phyloP scores from a whole-genome alignment of 2,113 vertebrate species.

The Cyphomyrus discorhynchus region DNA sequence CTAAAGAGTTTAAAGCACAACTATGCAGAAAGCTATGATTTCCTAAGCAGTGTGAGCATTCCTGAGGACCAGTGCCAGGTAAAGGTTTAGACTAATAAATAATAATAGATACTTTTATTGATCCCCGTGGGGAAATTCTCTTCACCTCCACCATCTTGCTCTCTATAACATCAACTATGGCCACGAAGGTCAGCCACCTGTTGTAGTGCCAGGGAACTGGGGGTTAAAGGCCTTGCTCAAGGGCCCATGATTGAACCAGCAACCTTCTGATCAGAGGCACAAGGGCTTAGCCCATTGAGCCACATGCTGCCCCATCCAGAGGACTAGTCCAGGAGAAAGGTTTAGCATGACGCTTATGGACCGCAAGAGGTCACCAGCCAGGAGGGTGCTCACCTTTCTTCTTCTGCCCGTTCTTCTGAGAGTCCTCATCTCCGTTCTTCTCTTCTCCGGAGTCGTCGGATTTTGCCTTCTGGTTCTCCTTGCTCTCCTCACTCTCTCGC shows the following conservation, averaged over 20 bases:
- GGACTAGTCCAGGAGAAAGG: not conserved
- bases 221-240: too few species aligned
- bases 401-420: constrained; percentile 81
- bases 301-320: too few species aligned
- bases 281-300: too few species aligned
- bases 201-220: too few species aligned
- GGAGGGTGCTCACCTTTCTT: constrained; percentile 73
- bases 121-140: too few species aligned
- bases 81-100: not conserved
- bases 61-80: not conserved
- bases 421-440: constrained; percentile 87
- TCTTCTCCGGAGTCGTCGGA: constrained; percentile 94
- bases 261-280: too few species aligned
- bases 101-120: too few species aligned
- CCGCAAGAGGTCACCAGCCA: not conserved
- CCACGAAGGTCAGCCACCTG: too few species aligned
- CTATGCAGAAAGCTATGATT: not conserved
- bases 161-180: too few species aligned
- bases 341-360: not conserved
- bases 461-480: constrained; percentile 89
- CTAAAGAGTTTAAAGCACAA: not conserved
- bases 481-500: constrained; percentile 82
- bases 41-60: not conserved
- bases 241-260: too few species aligned
- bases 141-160: too few species aligned